phyloP scores from a whole-genome alignment of 2,888 invertebrate species.

The Itoplectis maculator region DNA sequence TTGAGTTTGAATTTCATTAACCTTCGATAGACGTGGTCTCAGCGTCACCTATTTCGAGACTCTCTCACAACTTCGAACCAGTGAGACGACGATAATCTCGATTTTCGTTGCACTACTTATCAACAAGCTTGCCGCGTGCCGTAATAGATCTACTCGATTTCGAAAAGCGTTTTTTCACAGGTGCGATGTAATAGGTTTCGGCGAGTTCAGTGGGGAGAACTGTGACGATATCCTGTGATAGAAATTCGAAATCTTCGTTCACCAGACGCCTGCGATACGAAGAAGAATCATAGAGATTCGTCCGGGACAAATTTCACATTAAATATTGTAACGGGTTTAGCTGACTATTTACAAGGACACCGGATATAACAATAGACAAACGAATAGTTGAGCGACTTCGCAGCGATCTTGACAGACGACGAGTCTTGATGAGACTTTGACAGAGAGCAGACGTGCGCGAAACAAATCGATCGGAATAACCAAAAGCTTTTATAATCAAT shows the following conservation, averaged over 20 bases:
- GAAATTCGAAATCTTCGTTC: slow-evolving; percentile 37
- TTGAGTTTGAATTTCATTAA: too few species aligned
- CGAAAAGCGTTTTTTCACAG: slow-evolving; percentile 25
- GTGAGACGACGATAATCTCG: slow-evolving; percentile 22
- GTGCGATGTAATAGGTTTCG: slow-evolving; percentile 37
- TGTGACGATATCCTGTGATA: slow-evolving; percentile 36
- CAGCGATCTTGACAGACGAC: too few species aligned
- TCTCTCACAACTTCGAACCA: slow-evolving; percentile 21
- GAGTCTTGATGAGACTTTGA: too few species aligned
- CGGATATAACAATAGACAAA: too few species aligned
- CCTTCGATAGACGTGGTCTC: not conserved
- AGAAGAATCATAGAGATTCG: not conserved
- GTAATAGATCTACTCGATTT: slow-evolving; percentile 20
- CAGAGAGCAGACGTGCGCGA: too few species aligned
- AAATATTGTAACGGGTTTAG: too few species aligned
- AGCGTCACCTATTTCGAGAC: not conserved
- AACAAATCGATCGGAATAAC: too few species aligned
- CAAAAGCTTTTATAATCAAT: too few species aligned
- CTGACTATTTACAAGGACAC: too few species aligned
- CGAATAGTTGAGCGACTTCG: too few species aligned
- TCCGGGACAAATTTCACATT: too few species aligned
- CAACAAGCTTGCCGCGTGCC: slow-evolving; percentile 41
- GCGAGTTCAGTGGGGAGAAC: slow-evolving; percentile 33
- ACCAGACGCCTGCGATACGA: slow-evolving; percentile 12
- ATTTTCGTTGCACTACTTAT: slow-evolving; percentile 51